Evolutionary conservation across 2,797 vertebrate species (phyloP), one percentile per base, ranked within the genome.

Genomic region (Sebastes variabilis): DNA sequence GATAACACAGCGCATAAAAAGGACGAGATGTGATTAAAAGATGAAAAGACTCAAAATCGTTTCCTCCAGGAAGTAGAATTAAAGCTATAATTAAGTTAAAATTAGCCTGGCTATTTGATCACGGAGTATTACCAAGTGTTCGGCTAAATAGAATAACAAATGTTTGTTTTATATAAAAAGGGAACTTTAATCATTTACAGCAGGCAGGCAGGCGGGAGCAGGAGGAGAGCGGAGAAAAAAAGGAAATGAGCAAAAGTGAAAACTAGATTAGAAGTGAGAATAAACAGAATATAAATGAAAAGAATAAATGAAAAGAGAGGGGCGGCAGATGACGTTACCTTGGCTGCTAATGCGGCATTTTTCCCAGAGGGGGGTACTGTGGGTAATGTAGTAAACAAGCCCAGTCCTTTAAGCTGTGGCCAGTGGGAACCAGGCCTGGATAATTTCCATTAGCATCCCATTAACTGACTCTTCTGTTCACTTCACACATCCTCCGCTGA

Each of bases 391-490:
- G 86, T 89, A 64, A 89, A 87, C 69, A 77, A 52, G 30, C 29
- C 12, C 29, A 77, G 72, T 66, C 64, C 71, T 87, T 77, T 87
- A 88, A 91, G 78, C 82, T 74, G 85, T 58, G 82, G 73, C 84
- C 89, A 66, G 36, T 77, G 85, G 88, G 89, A 88, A 56, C 66
- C 56, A 27, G 61, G 59, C 67, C 59, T 76, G 76, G 81, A 70
- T 83, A 36, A 77, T 81, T 91, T 75, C 90, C 87, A 92, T 93
- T 91, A 92, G 75, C 2, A 13, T 52, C 77, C 76, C 81, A 83
- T 90, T 89, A 91, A 82, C 55, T 61, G 71, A 82, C 70, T 82
- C 66, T 14, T 68, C 22, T 78, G 34, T 54, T 77, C 77, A 64
- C 24, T 65, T 60, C 46, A 71, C 72, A 79, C 60, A 62, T 75